Evolutionary conservation across 2,797 vertebrate species (phyloP).

Genomic region (Anabacerthia variegaticeps): DNA sequence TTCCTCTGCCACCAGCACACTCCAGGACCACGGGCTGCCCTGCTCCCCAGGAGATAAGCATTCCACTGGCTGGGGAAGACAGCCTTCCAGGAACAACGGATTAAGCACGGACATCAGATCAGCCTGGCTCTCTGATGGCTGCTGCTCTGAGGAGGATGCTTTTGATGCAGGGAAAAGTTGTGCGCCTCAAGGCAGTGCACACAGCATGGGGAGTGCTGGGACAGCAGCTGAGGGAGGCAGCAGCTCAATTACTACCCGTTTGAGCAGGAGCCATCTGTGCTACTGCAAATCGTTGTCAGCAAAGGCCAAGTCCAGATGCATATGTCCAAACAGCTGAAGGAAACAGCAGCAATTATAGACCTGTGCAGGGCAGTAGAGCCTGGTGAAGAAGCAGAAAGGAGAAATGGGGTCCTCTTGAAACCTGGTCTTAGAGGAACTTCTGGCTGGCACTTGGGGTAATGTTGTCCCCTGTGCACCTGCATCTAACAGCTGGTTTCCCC

Average conservation of each 20-base stretch:
- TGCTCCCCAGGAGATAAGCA: neutral
- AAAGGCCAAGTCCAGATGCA: neutral
- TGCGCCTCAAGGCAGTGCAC: neutral
- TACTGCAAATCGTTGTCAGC: neutral
- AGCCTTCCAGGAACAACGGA: neutral
- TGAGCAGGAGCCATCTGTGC: neutral
- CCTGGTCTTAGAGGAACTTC: neutral
- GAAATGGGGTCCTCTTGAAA: neutral
- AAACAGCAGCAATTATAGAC: neutral
- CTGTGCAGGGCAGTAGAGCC: neutral
- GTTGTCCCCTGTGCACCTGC: neutral
- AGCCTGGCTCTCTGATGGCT: neutral
- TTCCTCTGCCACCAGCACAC: neutral
- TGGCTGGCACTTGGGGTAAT: neutral
- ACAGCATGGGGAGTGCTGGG: neutral
- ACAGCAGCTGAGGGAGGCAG: neutral
- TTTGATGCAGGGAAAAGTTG: neutral
- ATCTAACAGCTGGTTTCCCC: neutral
- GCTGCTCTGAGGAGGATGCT: neutral
- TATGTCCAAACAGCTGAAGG: neutral
- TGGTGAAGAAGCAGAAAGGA: neutral
- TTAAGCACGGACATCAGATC: accelerated
- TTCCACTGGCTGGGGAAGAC: neutral
- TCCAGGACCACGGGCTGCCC: neutral
- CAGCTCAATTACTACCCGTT: neutral